Evolutionary conservation across 1,140 invertebrate species (phyloP), one percentile per base, ranked within the genome.

Genomic region (Hycleus cichorii): DNA sequence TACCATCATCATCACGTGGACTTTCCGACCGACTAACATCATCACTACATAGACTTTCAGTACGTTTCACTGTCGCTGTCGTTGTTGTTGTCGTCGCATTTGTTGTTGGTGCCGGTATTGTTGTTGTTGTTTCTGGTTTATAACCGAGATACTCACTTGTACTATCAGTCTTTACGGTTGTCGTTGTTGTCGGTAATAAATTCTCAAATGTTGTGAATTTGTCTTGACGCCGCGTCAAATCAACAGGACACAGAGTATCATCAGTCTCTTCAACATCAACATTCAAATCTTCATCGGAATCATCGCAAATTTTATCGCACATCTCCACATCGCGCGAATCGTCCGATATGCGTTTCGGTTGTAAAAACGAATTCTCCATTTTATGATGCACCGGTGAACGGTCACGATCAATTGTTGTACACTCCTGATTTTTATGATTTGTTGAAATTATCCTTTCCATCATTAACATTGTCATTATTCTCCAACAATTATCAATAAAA

Each of bases 381-480:
- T 49, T 32, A 32, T 32, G 43, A 24, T 56, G 44, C 44, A 51
- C 32, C 39, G 55, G 43, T 32, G 48, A 59, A 1, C 48, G 49
- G 9, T 63, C 52, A n/a, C 61, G 59, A 11, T 64, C 64, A n/a
- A 47, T 44, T n/a, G 58, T 50, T 10, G 50, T 39, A 11, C 60
- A 39, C 40, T 72, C 60, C 48, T 67, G 64, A 3, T 59, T 47
- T 45, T 73, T 64, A 38, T 66, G 69, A 48, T 64, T 58, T n/a
- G 68, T 63, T 59, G 74, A 69, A 25, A 68, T 66, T 43, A 73
- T 64, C 54, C 74, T 66, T 65, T 76, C 74, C 73, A 76, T 76
- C 73, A 74, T 76, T 67, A 76, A 66, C 75, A 76, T 76, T 69
- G 75, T 76, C 75, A 76, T 76, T 66, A 71, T 72, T 68, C 57